A percentile compares a stretch with the other conserved stretches of the same genome.
These are phyloP conservation scores for Cryptophagus acutangulus DNA, from an alignment of 2,888 invertebrate species.

Conservation along the genomic window DNA sequence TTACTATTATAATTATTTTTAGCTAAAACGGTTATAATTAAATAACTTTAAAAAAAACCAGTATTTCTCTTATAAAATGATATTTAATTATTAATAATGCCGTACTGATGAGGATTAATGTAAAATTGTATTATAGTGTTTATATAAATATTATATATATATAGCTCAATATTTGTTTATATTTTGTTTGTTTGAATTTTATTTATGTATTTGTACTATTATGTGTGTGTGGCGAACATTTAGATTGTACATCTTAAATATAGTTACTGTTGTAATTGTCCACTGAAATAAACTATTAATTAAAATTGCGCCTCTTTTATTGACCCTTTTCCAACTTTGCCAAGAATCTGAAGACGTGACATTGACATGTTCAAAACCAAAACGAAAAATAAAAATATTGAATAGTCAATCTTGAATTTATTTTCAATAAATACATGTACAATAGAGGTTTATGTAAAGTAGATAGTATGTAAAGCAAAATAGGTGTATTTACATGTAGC, in stretches of 20 bases:
- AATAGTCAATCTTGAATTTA: no score
- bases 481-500: no score
- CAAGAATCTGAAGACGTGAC: no score
- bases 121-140: slow-evolving; percentile 48
- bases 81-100: slow-evolving; percentile 19
- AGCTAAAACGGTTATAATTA: slow-evolving; percentile 4
- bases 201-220: slow-evolving; percentile 46
- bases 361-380: no score
- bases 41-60: slow-evolving; percentile 13
- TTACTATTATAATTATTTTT: slow-evolving; percentile 3
- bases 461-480: no score
- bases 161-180: slow-evolving; percentile 45
- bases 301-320: no score
- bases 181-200: slow-evolving; percentile 42
- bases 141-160: slow-evolving; percentile 38
- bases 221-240: slow-evolving; percentile 45
- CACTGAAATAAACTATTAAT: slow-evolving; percentile 45
- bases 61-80: slow-evolving; percentile 20
- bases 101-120: slow-evolving; percentile 35
- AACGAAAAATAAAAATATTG: no score
- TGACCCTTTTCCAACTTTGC: no score
- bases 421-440: no score
- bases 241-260: slow-evolving; percentile 47
- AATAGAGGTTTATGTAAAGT: no score
- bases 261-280: slow-evolving; percentile 51